A percentile compares a stretch with the other conserved stretches of the same genome.
These are phyloP conservation scores for Zosterops lateralis DNA, from an alignment of 2,113 vertebrate species.

Conservation along the genomic window DNA sequence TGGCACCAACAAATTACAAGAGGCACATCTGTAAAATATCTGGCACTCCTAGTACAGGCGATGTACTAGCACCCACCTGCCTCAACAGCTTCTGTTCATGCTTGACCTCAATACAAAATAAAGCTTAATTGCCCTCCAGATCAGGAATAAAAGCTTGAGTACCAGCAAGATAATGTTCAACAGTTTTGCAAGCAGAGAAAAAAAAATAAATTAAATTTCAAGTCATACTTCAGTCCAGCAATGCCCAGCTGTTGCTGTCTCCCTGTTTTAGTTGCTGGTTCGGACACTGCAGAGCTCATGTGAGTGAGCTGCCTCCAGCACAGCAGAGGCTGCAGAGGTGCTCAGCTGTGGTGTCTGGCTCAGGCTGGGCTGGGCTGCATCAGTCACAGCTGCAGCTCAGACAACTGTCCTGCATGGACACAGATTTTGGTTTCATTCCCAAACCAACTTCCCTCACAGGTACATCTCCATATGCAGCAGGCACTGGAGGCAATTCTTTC, in stretches of 20 bases:
- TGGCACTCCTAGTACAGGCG: background rate
- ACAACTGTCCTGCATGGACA: background rate
- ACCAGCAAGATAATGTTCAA: background rate
- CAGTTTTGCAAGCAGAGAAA: background rate
- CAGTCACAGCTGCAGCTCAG: background rate
- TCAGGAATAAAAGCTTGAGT: background rate
- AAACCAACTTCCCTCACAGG: background rate
- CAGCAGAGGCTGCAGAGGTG: background rate
- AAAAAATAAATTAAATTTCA: background rate
- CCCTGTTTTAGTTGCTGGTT: background rate
- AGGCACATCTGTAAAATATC: background rate
- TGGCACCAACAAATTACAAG: background rate
- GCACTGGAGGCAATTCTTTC: background rate
- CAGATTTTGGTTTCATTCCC: background rate
- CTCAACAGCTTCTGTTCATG: background rate
- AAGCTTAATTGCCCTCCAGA: background rate
- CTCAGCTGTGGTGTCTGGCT: fast-evolving
- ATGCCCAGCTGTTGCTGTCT: background rate
- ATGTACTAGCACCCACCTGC: background rate
- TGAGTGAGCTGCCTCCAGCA: background rate
- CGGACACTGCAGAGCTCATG: background rate
- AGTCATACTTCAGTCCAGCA: background rate
- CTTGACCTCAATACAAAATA: background rate
- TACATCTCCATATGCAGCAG: background rate
- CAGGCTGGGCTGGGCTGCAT: background rate